These are phyloP conservation scores for Pogonocichla stellata DNA, from an alignment of 2,113 vertebrate species.

Conservation along the genomic window DNA sequence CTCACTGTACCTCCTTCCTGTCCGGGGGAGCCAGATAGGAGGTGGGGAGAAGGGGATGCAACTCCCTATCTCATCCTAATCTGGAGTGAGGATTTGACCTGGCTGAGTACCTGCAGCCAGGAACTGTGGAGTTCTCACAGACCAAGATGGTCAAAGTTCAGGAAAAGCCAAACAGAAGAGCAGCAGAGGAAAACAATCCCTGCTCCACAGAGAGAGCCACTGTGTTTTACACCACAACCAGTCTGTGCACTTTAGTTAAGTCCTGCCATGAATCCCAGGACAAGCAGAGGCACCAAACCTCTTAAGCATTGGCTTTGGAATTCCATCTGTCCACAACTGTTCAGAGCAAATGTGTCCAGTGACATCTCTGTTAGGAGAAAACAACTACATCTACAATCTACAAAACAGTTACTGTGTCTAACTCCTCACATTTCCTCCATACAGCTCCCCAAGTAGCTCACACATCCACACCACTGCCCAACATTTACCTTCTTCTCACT, in stretches of 20 bases:
- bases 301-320: background rate
- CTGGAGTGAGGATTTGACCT: background rate
- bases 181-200: background rate
- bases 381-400: background rate
- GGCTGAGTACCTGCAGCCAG: background rate
- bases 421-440: background rate
- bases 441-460: background rate
- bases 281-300: background rate
- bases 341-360: background rate
- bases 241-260: background rate
- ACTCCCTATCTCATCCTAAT: background rate
- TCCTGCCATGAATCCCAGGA: background rate
- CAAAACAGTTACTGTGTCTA: background rate
- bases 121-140: background rate
- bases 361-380: background rate
- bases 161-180: background rate
- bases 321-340: background rate
- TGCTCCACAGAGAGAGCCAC: background rate
- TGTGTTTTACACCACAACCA: background rate
- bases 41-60: no score
- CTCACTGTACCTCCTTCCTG: background rate
- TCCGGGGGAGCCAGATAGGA: background rate
- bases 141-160: background rate
- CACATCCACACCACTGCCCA: background rate
- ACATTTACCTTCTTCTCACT: background rate